Conservation (phyloP, 2,113 vertebrate species). For the Gila orcuttii region DNA sequence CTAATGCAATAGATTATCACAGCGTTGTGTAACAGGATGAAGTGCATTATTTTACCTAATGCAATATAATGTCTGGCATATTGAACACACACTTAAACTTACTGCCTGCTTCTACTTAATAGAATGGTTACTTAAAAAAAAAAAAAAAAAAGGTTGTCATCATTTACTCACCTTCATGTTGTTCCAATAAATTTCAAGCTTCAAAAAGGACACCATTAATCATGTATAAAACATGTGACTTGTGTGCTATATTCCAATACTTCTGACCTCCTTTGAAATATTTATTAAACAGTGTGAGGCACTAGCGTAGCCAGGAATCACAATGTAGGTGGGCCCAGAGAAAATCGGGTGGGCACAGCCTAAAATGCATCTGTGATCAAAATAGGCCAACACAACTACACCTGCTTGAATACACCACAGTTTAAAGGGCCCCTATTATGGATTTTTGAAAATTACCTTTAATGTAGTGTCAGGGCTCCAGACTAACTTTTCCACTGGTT, state of each 20-base stretch:
- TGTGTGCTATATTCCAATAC: neutral
- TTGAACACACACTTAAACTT: neutral
- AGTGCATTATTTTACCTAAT: neutral
- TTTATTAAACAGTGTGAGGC: neutral
- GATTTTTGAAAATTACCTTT: too few species aligned
- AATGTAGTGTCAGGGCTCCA: too few species aligned
- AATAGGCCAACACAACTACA: too few species aligned
- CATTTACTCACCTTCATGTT: neutral
- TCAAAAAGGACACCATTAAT: neutral
- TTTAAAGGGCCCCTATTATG: too few species aligned
- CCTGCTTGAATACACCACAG: too few species aligned
- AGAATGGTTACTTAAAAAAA: neutral
- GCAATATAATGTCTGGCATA: neutral
- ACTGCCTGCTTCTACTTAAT: neutral
- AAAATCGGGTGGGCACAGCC: too few species aligned
- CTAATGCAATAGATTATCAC: constrained; percentile 40
- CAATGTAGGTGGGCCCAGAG: too few species aligned
- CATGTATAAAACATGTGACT: neutral
- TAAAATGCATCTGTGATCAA: too few species aligned
- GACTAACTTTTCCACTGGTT: too few species aligned
- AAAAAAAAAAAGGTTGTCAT: neutral
- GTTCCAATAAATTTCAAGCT: neutral
- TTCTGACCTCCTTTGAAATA: neutral
- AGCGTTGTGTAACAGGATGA: constrained; percentile 57
- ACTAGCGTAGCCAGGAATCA: too few species aligned